A percentile compares a stretch with the other conserved stretches of the same genome.
phyloP scores from a whole-genome alignment of 2,888 invertebrate species.

The Hymenopus coronatus region DNA sequence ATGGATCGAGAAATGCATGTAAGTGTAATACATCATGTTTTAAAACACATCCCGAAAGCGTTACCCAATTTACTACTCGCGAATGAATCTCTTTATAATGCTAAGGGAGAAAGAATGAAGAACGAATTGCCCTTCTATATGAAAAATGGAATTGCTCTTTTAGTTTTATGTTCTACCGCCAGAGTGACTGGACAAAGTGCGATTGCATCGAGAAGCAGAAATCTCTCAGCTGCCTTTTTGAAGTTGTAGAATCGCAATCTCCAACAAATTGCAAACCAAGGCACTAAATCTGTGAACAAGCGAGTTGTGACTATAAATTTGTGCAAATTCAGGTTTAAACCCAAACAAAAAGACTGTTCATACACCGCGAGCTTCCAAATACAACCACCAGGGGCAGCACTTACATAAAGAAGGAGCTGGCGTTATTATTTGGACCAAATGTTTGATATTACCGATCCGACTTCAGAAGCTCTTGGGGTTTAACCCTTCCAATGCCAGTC shows the following conservation, averaged over 20 bases:
- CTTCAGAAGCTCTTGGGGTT: too few species aligned
- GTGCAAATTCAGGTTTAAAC: background rate
- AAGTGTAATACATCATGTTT: background rate
- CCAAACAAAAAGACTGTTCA: background rate
- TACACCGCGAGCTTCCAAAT: too few species aligned
- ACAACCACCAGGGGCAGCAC: too few species aligned
- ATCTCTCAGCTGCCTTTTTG: background rate
- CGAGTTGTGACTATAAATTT: background rate
- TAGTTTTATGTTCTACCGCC: background rate
- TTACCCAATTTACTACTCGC: background rate
- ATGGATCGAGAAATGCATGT: too few species aligned
- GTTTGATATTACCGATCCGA: too few species aligned
- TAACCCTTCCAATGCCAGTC: too few species aligned
- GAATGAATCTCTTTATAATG: background rate
- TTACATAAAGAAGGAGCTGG: too few species aligned
- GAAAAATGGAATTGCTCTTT: background rate
- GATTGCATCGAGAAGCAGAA: background rate
- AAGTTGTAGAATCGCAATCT: background rate
- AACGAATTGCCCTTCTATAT: background rate
- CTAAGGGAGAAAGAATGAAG: background rate
- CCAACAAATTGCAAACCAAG: background rate
- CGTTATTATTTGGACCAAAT: too few species aligned
- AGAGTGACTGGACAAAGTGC: background rate
- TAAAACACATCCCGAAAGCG: background rate
- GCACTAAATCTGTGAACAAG: background rate